phyloP scores from a whole-genome alignment of 2,113 vertebrate genomes.

The Labeo rohita region DNA sequence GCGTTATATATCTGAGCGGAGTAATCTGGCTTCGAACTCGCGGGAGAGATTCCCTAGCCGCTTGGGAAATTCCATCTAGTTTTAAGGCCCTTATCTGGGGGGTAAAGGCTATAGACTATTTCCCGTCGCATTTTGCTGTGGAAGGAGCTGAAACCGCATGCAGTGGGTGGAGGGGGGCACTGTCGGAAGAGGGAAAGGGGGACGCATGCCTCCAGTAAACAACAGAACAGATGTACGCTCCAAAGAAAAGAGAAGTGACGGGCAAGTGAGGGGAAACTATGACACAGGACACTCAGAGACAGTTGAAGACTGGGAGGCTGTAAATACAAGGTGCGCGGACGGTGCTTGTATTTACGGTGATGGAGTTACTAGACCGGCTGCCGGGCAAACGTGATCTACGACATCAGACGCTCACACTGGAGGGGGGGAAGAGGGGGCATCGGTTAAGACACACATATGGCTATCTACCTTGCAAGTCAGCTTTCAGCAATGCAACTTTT shows the following conservation, averaged over 20 bases:
- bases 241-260: slow-evolving; percentile 36
- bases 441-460: slow-evolving; percentile 84
- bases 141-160: slow-evolving; percentile 46
- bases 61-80: slow-evolving; percentile 29
- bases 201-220: slow-evolving; percentile 50
- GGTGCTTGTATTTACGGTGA: slow-evolving; percentile 57
- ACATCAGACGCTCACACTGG: slow-evolving; percentile 51
- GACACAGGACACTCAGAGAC: slow-evolving; percentile 44
- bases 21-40: slow-evolving; percentile 30
- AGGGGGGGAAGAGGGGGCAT: slow-evolving; percentile 47
- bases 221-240: slow-evolving; percentile 40
- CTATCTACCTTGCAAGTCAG: slow-evolving; percentile 99
- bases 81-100: slow-evolving; percentile 6
- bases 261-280: slow-evolving; percentile 45
- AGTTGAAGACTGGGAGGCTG: slow-evolving; percentile 39
- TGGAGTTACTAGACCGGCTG: slow-evolving; percentile 36
- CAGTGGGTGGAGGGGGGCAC: slow-evolving; percentile 32
- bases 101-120: slow-evolving; percentile 18
- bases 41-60: background rate
- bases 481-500: slow-evolving; percentile 99
- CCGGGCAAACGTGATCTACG: slow-evolving; percentile 44
- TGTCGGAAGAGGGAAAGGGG: slow-evolving; percentile 29
- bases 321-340: slow-evolving; percentile 54
- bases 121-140: slow-evolving; percentile 16
- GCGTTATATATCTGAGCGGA: background rate